phyloP scores from a whole-genome alignment of 2,797 vertebrate species.

The Gallinago stenura region DNA sequence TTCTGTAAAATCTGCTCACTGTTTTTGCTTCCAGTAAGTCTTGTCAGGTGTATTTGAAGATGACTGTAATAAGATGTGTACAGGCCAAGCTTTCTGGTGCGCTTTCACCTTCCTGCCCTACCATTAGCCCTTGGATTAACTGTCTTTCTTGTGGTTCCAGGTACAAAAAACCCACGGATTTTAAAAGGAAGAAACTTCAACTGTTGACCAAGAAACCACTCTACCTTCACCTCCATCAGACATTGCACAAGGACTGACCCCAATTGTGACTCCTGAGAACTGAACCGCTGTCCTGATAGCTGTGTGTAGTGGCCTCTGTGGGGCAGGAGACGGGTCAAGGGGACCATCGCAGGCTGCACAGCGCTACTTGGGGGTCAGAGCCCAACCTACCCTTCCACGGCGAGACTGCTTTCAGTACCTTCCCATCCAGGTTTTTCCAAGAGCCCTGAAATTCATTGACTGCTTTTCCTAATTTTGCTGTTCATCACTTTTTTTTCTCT shows the following conservation, averaged over 20 bases:
- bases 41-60: not conserved
- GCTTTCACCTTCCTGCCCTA: not conserved
- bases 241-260: constrained; percentile 93
- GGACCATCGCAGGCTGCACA: constrained; percentile 34
- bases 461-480: constrained; percentile 69
- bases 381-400: not conserved
- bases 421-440: constrained; percentile 60
- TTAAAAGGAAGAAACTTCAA: constrained; percentile 97
- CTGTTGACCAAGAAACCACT: constrained; percentile 98
- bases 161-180: constrained; percentile 99
- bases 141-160: constrained; percentile 78
- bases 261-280: constrained; percentile 64
- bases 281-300: constrained; percentile 53
- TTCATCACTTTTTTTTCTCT: constrained; percentile 58
- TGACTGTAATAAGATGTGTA: not conserved
- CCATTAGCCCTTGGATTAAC: not conserved
- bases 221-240: constrained; percentile 97
- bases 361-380: constrained; percentile 2
- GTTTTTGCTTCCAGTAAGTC: not conserved
- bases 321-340: constrained; percentile 41
- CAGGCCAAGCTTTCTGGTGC: not conserved
- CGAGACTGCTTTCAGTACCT: constrained; percentile 29
- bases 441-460: constrained; percentile 59
- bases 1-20: not conserved
- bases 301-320: constrained; percentile 52